Conservation (phyloP, 2,888 invertebrate species). For the Lottia scabra region DNA sequence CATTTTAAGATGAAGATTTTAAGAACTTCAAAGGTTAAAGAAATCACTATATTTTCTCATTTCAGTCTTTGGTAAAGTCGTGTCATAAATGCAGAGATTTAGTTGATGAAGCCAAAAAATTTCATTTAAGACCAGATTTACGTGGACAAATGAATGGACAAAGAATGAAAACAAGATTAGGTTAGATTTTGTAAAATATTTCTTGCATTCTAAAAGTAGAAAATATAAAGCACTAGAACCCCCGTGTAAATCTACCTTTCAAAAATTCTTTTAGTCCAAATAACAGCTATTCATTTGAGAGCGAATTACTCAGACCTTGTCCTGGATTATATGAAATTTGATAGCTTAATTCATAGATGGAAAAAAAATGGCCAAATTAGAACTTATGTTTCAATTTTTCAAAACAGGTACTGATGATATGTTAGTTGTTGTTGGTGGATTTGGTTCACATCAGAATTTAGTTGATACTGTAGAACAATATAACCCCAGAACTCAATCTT, state of each 20-base stretch:
- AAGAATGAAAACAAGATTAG: slow-evolving; percentile 56
- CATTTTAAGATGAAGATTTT: too few relatives aligned
- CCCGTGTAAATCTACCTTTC: too few relatives aligned
- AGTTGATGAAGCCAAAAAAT: slow-evolving; percentile 66
- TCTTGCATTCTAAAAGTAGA: background rate
- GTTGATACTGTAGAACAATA: slow-evolving; percentile 65
- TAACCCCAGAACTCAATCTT: slow-evolving; percentile 60
- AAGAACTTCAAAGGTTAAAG: too few relatives aligned
- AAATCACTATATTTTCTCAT: slow-evolving; percentile 1
- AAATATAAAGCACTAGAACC: background rate
- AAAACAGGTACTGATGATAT: slow-evolving; percentile 62
- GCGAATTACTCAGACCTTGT: too few relatives aligned
- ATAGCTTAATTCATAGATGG: background rate
- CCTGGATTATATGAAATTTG: too few relatives aligned
- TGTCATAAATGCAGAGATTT: slow-evolving; percentile 64
- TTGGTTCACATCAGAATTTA: slow-evolving; percentile 66
- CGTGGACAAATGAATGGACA: slow-evolving; percentile 58
- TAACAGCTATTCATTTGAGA: too few relatives aligned
- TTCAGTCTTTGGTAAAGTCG: slow-evolving; percentile 55
- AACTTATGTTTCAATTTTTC: background rate
- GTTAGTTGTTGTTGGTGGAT: slow-evolving; percentile 65
- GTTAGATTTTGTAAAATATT: slow-evolving; percentile 31
- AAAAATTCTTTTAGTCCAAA: too few relatives aligned
- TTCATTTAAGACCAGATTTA: slow-evolving; percentile 66
- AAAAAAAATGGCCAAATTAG: background rate